phyloP scores from a whole-genome alignment of 2,113 vertebrate species.

The Craseonycteris thonglongyai region DNA sequence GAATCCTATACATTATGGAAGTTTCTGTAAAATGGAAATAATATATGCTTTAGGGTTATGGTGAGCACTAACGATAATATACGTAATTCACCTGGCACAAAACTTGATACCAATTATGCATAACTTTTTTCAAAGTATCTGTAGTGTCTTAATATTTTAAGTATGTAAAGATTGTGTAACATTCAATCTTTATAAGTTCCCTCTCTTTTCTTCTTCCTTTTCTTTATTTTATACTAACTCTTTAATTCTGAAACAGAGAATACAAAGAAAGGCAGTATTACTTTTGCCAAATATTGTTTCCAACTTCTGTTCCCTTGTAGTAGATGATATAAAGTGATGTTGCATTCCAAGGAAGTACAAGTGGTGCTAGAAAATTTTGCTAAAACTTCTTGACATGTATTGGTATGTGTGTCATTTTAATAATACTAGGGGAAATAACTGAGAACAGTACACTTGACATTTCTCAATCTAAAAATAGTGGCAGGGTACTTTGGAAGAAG shows the following conservation, averaged over 20 bases:
- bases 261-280: background rate
- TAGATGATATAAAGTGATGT: background rate
- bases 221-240: background rate
- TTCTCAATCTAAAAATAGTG: conserved; percentile 12
- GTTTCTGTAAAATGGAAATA: background rate
- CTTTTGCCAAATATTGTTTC: conserved; percentile 1
- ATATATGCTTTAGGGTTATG: background rate
- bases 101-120: background rate
- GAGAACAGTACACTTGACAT: background rate
- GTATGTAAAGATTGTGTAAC: background rate
- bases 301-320: background rate
- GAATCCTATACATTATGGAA: background rate
- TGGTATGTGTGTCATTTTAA: background rate
- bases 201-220: background rate
- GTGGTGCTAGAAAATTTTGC: background rate
- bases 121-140: background rate
- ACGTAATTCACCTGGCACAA: background rate
- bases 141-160: background rate
- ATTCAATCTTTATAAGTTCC: background rate
- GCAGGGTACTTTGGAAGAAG: background rate
- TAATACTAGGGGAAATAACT: background rate
- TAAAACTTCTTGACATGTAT: conserved; percentile 16
- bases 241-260: background rate
- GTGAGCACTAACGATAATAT: background rate
- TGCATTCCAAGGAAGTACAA: conserved; percentile 29